Percentiles rank a stretch among this genome's conserved stretches.
Conservation (phyloP, 2,113 vertebrate species). For the Thomomys bottae region DNA sequence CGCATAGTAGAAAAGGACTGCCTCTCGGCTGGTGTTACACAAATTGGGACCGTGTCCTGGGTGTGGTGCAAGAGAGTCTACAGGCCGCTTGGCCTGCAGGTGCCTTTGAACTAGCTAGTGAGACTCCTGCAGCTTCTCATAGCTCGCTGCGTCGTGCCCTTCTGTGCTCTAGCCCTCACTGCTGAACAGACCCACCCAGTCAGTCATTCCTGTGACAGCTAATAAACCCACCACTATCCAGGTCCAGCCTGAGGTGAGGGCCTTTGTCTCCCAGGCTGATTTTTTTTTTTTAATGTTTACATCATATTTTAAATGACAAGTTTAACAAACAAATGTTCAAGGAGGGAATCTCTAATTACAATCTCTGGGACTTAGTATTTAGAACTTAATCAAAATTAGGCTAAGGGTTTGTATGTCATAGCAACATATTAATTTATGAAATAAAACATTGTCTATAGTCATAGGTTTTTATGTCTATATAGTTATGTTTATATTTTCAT, state of each 20-base stretch:
- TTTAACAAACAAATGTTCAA: no score
- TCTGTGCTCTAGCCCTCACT: no score
- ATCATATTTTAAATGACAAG: no score
- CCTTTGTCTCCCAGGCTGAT: constrained; percentile 14
- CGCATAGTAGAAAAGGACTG: background rate
- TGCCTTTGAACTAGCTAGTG: background rate
- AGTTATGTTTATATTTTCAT: no score
- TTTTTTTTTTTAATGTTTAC: no score
- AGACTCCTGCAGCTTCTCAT: background rate
- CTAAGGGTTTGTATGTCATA: no score
- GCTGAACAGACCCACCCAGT: background rate
- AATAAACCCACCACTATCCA: background rate
- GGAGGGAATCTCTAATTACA: no score
- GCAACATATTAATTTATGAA: no score
- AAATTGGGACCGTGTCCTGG: background rate
- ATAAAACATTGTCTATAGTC: no score
- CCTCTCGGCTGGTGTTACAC: background rate
- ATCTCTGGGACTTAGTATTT: no score
- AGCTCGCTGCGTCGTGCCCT: background rate
- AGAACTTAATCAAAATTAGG: no score
- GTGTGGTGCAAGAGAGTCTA: background rate
- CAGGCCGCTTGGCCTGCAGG: background rate
- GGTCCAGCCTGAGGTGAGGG: background rate
- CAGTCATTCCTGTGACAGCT: background rate
- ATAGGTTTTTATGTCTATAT: no score